Evolutionary conservation across 2,113 vertebrate species (phyloP), one percentile per base, ranked within the genome.

Genomic region (Rhegmatorhina hoffmannsi): DNA sequence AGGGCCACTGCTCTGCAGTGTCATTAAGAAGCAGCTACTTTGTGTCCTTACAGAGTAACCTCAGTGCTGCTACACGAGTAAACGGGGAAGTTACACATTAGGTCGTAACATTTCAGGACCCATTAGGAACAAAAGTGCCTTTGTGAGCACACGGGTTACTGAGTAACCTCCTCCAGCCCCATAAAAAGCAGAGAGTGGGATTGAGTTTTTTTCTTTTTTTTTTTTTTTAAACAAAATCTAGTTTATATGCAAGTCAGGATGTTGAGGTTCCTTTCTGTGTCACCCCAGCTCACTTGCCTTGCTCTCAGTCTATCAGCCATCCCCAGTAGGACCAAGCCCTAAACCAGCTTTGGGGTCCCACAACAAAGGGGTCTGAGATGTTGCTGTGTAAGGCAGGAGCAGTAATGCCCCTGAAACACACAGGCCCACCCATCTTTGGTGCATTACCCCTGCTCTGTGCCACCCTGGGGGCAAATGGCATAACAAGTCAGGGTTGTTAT

Each of bases 81-180:
- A 92, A 91, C 47, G 28, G 26, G 60, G 96, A 86, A 96, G 98
- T 97, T 97, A 98, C 97, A 98, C 96, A 97, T 98, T 97, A 90
- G 87, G 97, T 96, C 84, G 50, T 96, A 96, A 97, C 94, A 89
- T 94, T 97, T 90, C 92, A 90, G 96, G 91, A 95, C 93, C 87
- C 67, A 90, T 96, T 94, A 94, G 74, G 89, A 98, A 97, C 97
- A 97, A 93, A 97, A 94, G 95, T 77, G 69, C 92, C 90, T 96
- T 97, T 97, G 97, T 97, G 96, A 97, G 58, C 87, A 24, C 3
- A n/a, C 0, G 0, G 75, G 95, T 97, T 97, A 97, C 94, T 97
- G 92, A 97, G 36, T 97, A 97, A 97, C 95, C 75, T 90, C 67
- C 55, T 85, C 77, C 78, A 33, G 33, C n/a, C 81, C 85, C 87